Base-by-base conservation (phyloP, 2,113 vertebrate genomes). In the Calidris pygmaea region DNA sequence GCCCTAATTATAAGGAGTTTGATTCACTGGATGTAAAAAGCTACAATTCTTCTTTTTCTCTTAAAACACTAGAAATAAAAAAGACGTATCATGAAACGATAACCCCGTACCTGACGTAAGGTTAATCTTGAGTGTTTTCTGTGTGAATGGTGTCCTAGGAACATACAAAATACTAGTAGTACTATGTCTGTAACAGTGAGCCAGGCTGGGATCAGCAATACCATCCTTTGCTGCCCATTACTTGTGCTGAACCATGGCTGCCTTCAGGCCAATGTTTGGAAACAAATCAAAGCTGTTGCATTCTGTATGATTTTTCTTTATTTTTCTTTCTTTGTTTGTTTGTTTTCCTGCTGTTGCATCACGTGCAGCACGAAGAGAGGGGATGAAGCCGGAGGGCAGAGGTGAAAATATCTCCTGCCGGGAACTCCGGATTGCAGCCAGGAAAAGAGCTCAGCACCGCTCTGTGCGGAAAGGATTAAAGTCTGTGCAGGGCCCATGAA, bases 1-100 rank as follows among this genome's bases (percentile, higher is more conserved):
- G 96, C 96, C 89, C 97, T 98, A 98, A 98, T 98, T 98, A 97
- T 95, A 95, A 98, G 97, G 97, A 98, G 97, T 98, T 97, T 97
- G 96, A 97, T 97, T 98, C 97, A 94, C 88, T 96, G 94, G 91
- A 98, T 93, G 85, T 95, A 96, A 96, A 97, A 97, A 97, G 94
- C 93, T 95, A 67, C 91, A 87, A 91, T 97, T 97, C 91, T 87
- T 96, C 63, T 94, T 95, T 93, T 91, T 94, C 93, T 92, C 74
- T 72, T 41, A 20, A 37, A 81, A 91, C 15, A 85, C 78, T 7
- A 65, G 76, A 71, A 77, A 81, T 89, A 22, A n/a, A 87, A 96
- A 88, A 89, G 83, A 53, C 34, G 18, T 89, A 87, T 93, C 73
- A 80, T 80, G 76, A 88, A 89, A 89, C 52, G 17, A 89, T 86